Evolutionary conservation across 2,797 vertebrate genomes (phyloP).

Genomic region (Gallinago stenura): DNA sequence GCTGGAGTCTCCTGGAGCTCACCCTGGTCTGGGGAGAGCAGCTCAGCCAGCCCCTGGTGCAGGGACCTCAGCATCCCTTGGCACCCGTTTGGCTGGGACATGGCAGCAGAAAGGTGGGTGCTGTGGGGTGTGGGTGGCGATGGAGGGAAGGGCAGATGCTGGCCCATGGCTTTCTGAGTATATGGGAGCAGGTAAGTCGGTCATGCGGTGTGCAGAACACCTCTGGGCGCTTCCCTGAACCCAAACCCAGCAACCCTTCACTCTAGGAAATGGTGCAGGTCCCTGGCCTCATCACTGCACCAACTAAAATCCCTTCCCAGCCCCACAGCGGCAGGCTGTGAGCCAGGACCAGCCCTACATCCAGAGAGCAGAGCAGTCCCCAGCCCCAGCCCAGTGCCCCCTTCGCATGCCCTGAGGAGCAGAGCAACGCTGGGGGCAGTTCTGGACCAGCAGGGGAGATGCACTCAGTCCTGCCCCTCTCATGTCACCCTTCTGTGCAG

Average conservation of each 20-base stretch:
- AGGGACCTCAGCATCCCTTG: neutral
- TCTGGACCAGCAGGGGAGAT: neutral
- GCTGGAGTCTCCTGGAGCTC: neutral
- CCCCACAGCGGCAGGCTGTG: neutral
- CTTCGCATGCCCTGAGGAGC: accelerated
- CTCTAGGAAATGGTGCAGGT: neutral
- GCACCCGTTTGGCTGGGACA: neutral
- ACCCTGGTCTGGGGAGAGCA: neutral
- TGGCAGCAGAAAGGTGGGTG: neutral
- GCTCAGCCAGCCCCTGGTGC: neutral
- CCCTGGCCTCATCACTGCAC: neutral
- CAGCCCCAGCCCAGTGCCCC: neutral
- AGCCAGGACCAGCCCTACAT: neutral
- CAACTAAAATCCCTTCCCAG: neutral
- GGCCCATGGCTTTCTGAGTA: neutral
- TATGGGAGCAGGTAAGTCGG: neutral
- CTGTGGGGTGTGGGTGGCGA: neutral
- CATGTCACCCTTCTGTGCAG: constrained; percentile 17
- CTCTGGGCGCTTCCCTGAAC: neutral
- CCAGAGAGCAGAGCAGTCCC: neutral
- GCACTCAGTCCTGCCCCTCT: neutral
- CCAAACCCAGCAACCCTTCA: neutral
- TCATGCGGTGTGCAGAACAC: neutral
- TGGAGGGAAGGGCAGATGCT: neutral
- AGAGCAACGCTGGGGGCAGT: neutral